Percentiles rank a stretch among this genome's conserved stretches.
These are phyloP conservation scores for Microcaecilia unicolor DNA, from an alignment of 2,797 vertebrate genomes.

Conservation along the genomic window DNA sequence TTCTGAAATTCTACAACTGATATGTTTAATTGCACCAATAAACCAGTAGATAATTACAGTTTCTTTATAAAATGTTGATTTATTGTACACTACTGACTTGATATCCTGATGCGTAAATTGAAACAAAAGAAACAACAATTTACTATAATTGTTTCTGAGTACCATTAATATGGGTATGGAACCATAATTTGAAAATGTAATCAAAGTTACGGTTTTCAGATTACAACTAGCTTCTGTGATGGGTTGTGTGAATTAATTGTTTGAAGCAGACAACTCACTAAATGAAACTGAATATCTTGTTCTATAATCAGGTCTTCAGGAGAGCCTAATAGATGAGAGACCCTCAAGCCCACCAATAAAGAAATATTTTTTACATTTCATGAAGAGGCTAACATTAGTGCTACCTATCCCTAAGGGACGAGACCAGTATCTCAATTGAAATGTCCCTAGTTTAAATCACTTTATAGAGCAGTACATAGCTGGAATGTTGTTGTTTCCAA, in stretches of 20 bases:
- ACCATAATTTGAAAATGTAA: background rate
- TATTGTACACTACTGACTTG: too few relatives aligned
- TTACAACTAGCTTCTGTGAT: background rate
- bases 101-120: too few relatives aligned
- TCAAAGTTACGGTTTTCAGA: background rate
- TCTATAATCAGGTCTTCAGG: background rate
- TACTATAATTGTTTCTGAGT: background rate
- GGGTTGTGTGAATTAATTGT: background rate
- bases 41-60: too few relatives aligned
- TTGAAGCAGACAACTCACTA: background rate
- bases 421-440: background rate
- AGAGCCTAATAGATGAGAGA: background rate
- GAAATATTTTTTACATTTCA: background rate
- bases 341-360: background rate
- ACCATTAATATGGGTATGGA: background rate
- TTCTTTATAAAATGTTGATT: too few relatives aligned
- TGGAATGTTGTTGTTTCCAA: too few relatives aligned
- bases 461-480: too few relatives aligned
- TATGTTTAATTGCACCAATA: too few relatives aligned
- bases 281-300: background rate
- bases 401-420: background rate
- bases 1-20: too few relatives aligned
- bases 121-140: too few relatives aligned
- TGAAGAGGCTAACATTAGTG: background rate
- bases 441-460: background rate